phyloP scores from a whole-genome alignment of 1,140 invertebrate genomes.

The Drosophila hydei region DNA sequence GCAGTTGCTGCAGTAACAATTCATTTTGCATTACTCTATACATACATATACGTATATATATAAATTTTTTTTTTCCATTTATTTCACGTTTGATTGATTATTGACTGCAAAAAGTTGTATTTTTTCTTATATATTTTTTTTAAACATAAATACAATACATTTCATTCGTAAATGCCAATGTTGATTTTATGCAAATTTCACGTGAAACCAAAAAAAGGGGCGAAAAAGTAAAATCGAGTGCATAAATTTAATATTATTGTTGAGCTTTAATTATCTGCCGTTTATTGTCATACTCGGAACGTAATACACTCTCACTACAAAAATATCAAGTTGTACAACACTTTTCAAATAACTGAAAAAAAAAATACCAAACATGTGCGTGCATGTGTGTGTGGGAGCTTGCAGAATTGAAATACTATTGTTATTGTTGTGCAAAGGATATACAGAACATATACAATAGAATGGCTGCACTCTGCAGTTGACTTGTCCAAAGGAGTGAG shows the following conservation, averaged over 20 bases:
- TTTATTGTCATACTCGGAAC: constrained; percentile 56
- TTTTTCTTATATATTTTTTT: constrained; percentile 6
- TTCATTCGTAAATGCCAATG: constrained; percentile 73
- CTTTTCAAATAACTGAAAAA: neutral
- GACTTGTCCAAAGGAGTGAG: neutral
- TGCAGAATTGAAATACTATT: neutral
- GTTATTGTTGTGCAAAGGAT: neutral
- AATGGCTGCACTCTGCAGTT: neutral
- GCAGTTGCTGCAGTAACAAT: constrained; percentile 9
- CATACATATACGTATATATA: constrained; percentile 18
- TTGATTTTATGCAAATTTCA: constrained; percentile 78
- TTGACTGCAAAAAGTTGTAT: constrained; percentile 39
- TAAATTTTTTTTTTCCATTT: constrained; percentile 50
- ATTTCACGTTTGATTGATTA: constrained; percentile 79
- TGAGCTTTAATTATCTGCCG: constrained; percentile 73
- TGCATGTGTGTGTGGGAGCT: neutral
- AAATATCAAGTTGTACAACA: constrained; percentile 5
- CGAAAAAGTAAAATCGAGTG: constrained; percentile 30
- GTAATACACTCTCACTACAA: constrained; percentile 46
- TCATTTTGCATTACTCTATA: constrained; percentile 53
- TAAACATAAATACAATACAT: constrained; percentile 63
- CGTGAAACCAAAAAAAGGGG: constrained; percentile 8
- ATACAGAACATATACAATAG: neutral
- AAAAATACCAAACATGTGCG: neutral
- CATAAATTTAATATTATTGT: constrained; percentile 74